Conservation (phyloP, 2,888 invertebrate species). For the Papilio demoleus region DNA sequence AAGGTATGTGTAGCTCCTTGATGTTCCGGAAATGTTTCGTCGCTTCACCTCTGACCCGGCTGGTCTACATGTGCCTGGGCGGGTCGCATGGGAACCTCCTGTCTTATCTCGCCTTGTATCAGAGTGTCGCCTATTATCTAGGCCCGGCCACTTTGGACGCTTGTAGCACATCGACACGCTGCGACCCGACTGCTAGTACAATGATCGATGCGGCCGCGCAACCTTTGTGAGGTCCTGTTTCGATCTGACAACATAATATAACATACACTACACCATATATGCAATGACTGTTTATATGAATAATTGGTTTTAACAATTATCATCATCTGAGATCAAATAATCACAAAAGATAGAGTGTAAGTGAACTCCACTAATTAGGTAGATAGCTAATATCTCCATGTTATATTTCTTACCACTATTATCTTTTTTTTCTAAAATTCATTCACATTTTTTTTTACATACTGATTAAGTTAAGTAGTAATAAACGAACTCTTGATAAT, state of each 20-base stretch:
- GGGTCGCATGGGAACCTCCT: constrained; percentile 77
- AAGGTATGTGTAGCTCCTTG: constrained; percentile 39
- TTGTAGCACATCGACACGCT: constrained; percentile 72
- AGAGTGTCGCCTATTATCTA: constrained; percentile 81
- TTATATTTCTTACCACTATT: too few species aligned
- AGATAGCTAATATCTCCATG: too few species aligned
- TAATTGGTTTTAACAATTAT: not conserved
- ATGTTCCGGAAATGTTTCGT: constrained; percentile 52
- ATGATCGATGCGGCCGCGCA: constrained; percentile 77
- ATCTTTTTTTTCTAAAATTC: too few species aligned
- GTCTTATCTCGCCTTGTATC: constrained; percentile 80
- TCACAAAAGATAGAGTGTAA: too few species aligned
- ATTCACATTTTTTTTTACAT: not conserved
- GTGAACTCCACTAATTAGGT: too few species aligned
- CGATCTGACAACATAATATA: constrained; percentile 41
- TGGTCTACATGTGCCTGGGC: constrained; percentile 57
- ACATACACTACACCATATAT: too few species aligned
- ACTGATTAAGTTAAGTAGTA: not conserved
- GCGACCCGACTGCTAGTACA: constrained; percentile 70
- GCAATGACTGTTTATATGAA: not conserved
- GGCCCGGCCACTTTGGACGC: constrained; percentile 75
- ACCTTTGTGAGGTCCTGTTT: constrained; percentile 53
- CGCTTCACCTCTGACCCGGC: constrained; percentile 70
- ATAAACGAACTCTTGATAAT: constrained; percentile 19
- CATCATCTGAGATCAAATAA: not conserved